Evolutionary conservation across 2,797 vertebrate genomes (phyloP), one percentile per base, ranked within the genome.

Genomic region (Aplochiton taeniatus): DNA sequence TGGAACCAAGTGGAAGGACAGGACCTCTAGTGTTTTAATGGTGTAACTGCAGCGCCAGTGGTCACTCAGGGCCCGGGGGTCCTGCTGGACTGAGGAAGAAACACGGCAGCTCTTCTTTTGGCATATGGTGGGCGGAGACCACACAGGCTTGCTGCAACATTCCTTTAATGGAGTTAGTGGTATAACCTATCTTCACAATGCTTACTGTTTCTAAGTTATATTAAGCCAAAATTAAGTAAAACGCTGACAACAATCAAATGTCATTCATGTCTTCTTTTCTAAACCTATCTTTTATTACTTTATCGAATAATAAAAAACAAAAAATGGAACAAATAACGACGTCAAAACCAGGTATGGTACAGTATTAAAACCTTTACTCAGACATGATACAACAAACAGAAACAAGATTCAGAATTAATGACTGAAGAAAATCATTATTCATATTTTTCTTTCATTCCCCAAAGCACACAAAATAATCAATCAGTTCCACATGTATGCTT

Each of bases 291-390:
- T 5, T 51, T 51, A 51, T 51, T 7, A 51, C 14, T 16, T 7
- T 51, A 16, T 51, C 14, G 14, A 5, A 16, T 8, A 51, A 0
- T 18, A 52, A 52, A 48, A 12, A 4, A 48, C 4, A 4, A 17
- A 16, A 43, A 44, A 17, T 58, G 8, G n/a, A 11, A 58, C 42
- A 17, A 57, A 14, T 1, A 57, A n/a, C 42, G 19, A 56, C 13
- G 54, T 56, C 54, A 56, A 63, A 69, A 44, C 74, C 76, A 76
- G 72, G 11, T 66, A 4, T 19, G 1, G 18, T 88, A 83, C 84
- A 87, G 86, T 91, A 93, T 88, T 91, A 90, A 91, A 90, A 89
- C 81, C 74, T 93, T 92, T 92, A 92, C 85, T 93, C 81, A 52
- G 85, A 91, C 90, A 89, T 87, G 79, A 82, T 87, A 91, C 88